Conservation (phyloP, 2,888 invertebrate genomes). For the Harpalus rufipes region DNA sequence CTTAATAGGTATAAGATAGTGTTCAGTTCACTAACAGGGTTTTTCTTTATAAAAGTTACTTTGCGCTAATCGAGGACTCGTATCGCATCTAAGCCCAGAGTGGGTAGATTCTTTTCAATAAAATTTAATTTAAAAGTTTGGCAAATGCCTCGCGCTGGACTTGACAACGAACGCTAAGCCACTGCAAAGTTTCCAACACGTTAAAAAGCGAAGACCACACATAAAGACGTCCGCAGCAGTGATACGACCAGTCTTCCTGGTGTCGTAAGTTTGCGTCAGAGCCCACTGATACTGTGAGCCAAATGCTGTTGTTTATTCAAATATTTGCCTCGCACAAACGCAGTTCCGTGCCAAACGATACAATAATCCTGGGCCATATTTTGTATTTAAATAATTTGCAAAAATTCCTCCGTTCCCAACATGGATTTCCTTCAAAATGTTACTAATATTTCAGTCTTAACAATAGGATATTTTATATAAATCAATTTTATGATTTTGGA, state of each 20-base stretch:
- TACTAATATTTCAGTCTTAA: neutral
- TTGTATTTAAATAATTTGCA: constrained; percentile 43
- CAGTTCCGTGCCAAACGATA: constrained; percentile 48
- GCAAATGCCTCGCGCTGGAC: constrained; percentile 60
- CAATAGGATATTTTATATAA: neutral
- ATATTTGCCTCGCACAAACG: constrained; percentile 45
- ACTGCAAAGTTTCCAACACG: constrained; percentile 53
- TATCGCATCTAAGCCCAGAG: constrained; percentile 55
- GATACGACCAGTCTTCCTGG: neutral
- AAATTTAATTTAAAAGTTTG: constrained; percentile 67
- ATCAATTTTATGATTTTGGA: too few relatives aligned
- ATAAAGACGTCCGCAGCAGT: constrained; percentile 46
- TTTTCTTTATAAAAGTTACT: constrained; percentile 65
- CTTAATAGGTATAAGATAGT: constrained; percentile 67
- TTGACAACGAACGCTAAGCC: constrained; percentile 63
- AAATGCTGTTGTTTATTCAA: constrained; percentile 48
- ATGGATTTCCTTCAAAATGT: neutral
- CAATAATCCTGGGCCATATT: constrained; percentile 16
- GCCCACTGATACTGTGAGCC: neutral
- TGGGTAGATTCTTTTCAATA: constrained; percentile 66
- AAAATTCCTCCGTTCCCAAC: neutral
- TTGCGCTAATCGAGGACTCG: constrained; percentile 56
- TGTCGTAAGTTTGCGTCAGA: neutral
- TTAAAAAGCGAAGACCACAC: constrained; percentile 55
- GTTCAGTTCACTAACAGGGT: constrained; percentile 65